Evolutionary conservation across 2,113 vertebrate species (phyloP).

Genomic region (Mugil cephalus): DNA sequence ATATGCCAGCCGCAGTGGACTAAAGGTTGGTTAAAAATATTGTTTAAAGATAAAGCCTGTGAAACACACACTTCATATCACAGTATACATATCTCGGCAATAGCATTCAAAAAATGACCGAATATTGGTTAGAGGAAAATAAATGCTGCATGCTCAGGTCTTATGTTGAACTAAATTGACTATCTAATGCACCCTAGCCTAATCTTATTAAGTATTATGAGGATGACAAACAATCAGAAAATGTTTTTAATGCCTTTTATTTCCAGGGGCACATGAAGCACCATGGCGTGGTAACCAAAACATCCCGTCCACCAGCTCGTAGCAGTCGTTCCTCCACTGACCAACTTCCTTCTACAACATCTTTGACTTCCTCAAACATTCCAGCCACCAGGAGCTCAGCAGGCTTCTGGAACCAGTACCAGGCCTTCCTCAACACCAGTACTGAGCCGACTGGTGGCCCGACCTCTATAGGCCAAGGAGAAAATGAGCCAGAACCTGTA

Average conservation of each 20-base stretch:
- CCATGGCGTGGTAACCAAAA: slow-evolving; percentile 78
- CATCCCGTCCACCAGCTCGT: slow-evolving; percentile 70
- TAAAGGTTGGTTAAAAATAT: slow-evolving; percentile 77
- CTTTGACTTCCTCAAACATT: slow-evolving; percentile 68
- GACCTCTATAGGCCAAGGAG: slow-evolving; percentile 52
- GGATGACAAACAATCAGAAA: background rate
- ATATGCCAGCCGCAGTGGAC: slow-evolving; percentile 85
- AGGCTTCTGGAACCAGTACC: slow-evolving; percentile 84
- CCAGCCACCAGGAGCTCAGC: slow-evolving; percentile 80
- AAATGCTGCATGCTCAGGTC: background rate
- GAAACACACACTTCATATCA: no score
- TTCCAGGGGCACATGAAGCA: slow-evolving; percentile 86
- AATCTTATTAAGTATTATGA: background rate
- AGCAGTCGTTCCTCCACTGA: slow-evolving; percentile 77
- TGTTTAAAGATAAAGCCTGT: no score
- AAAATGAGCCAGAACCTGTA: slow-evolving; percentile 49
- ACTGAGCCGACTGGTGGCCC: slow-evolving; percentile 66
- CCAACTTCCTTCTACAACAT: slow-evolving; percentile 68
- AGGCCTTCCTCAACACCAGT: slow-evolving; percentile 79
- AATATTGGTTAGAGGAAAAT: no score
- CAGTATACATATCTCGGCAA: background rate
- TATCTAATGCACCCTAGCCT: background rate
- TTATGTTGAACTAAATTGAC: background rate
- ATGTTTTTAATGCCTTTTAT: background rate
- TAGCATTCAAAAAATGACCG: background rate